Base-by-base conservation (phyloP, 1,140 invertebrate species). In the Zaprionus camerounensis region DNA sequence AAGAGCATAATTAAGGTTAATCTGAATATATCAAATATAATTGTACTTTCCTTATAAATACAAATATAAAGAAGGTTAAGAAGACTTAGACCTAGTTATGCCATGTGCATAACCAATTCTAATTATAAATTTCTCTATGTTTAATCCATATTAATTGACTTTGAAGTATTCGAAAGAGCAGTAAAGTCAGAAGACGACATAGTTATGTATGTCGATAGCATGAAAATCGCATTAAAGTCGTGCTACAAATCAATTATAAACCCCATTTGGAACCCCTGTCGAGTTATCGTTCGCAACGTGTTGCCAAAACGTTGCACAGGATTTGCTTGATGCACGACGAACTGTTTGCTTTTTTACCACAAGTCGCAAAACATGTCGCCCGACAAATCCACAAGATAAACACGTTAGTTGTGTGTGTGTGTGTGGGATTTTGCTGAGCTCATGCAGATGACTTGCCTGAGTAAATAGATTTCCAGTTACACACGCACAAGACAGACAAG, bases 401-500 rank as follows among this genome's bases (percentile, higher is more conserved):
- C 49, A 71, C 31, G 13, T 46, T 51, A 24, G 9, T 22, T 51
- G 22, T 51, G 9, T 41, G 15, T 41, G 15, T 38, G 58, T 51
- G 12, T 51, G 20, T 31, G 13, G 13, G 13, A 58, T 61, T 66
- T 67, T 73, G 71, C 62, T 57, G 28, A 72, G 38, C 53, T 72
- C 70, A 72, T 66, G 70, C 55, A 65, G 61, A 66, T 67, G 55
- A 73, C 64, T 67, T 58, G 41, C 5, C 46, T 22, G 61, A 70
- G 70, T 58, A 71, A 66, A 71, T 44, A 71, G 62, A 71, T 66
- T 46, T 44, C 11, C n/a, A 71, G 68, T 31, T 56, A 58, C n/a
- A 66, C 70, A 71, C 62, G 62, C 38, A 66, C 53, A 51, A 44
- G 13, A 1, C 1, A 44, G 12, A 44, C 17, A 20, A 31, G 53